phyloP scores from a whole-genome alignment of 92 coral and sea anemone species.

The Phenganax stokvisi region DNA sequence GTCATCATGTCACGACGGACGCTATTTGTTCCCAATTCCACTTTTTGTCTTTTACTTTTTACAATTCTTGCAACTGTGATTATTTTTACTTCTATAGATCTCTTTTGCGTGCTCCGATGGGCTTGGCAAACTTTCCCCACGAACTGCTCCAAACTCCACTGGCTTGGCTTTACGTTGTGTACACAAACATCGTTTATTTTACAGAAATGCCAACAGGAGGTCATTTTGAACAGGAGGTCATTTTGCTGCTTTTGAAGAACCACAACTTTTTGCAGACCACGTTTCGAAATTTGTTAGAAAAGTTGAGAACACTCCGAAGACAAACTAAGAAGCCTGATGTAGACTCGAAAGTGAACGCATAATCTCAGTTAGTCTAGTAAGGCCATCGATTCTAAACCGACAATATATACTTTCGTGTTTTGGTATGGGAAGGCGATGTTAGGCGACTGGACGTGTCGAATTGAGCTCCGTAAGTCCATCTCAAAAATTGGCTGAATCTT shows the following conservation, averaged over 20 bases:
- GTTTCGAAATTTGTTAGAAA: conserved; percentile 56
- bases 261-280: conserved; percentile 59
- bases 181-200: conserved; percentile 56
- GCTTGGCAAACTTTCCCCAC: conserved; percentile 65
- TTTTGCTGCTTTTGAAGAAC: conserved; percentile 67
- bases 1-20: too few species aligned
- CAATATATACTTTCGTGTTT: too few species aligned
- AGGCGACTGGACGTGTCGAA: too few species aligned
- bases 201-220: conserved; percentile 71
- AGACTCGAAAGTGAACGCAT: too few species aligned
- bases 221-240: conserved; percentile 39
- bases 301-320: conserved; percentile 43
- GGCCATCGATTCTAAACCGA: too few species aligned
- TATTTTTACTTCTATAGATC: conserved; percentile 33
- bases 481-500: too few species aligned
- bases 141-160: conserved; percentile 43
- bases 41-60: background rate
- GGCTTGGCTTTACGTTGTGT: conserved; percentile 50
- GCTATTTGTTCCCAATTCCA: too few species aligned
- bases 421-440: too few species aligned
- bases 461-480: too few species aligned
- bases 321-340: background rate
- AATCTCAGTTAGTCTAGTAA: too few species aligned
- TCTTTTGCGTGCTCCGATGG: conserved; percentile 54
- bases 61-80: background rate